Evolutionary conservation across 2,797 vertebrate species (phyloP), one percentile per base, ranked within the genome.

Genomic region (Miichthys miiuy): DNA sequence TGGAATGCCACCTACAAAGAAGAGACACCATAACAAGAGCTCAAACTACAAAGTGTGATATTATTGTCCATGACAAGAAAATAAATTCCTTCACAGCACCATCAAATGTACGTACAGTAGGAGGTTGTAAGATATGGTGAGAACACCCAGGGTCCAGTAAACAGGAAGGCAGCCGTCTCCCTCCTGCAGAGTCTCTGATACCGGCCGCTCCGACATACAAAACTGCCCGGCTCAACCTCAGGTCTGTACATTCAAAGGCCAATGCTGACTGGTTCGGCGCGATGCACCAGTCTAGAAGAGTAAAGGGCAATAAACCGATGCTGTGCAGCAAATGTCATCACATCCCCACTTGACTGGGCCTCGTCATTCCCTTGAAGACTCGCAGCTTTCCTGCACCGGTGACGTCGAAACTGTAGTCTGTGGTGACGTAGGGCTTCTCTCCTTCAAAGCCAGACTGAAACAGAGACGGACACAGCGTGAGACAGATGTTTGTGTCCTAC

Each of bases 401-500:
- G 64, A 98, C 91, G 68, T 95, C 94, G 60, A 97, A 97, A 72
- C 97, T 97, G 85, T 99, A 99, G 77, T 98, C 95, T 0, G 96
- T 93, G 0, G 98, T 99, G 79, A 98, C 77, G 0, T 99, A 99
- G 0, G 98, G 98, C 27, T 92, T 90, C 16, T 96, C 97, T 2
- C 95, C 97, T 21, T 96, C 95, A 3, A 92, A 79, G 62, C 95
- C 96, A 9, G 81, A 73, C 97, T 99, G 93, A 10, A 93, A 95
- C 9, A 51, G 7, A 82, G 16, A 87, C 17, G 76, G 41, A 9
- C 34, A 2, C 8, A 38, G 34, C 34, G 34, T 20, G 13, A 14
- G 3, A 46, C 14, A 13, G 10, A 34, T 8, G 47, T 3, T 9
- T 2, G 51, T 4, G 9, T 0, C 2, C 41, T 6, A 30, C 7